phyloP scores from a whole-genome alignment of 2,797 vertebrate genomes.

The Artibeus lituratus region DNA sequence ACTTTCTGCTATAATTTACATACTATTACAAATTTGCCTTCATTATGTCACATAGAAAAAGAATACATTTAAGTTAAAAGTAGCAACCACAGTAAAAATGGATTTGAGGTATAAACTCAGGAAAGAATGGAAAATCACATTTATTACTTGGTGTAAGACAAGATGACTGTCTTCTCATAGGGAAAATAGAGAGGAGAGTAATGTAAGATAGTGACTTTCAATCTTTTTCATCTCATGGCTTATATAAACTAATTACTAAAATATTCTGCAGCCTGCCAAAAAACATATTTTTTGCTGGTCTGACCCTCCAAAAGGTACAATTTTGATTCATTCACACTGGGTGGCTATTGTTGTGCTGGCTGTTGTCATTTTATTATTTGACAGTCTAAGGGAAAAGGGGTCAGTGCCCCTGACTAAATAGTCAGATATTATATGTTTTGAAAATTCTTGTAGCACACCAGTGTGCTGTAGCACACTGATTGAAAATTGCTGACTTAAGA shows the following conservation, averaged over 20 bases:
- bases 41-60: background rate
- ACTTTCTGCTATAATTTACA: background rate
- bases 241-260: background rate
- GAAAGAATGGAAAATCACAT: background rate
- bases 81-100: background rate
- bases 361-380: background rate
- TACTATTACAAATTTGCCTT: background rate
- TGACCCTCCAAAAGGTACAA: too few species aligned
- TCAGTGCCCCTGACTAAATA: background rate
- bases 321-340: background rate
- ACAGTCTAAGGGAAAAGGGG: background rate
- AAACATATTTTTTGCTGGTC: background rate
- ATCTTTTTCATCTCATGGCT: background rate
- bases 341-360: background rate
- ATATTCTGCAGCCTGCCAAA: background rate
- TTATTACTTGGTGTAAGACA: background rate
- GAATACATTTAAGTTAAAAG: slow-evolving; percentile 43
- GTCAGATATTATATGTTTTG: background rate
- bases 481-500: background rate
- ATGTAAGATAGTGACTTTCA: background rate
- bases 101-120: slow-evolving; percentile 1
- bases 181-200: background rate
- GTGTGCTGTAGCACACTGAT: background rate
- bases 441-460: background rate
- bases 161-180: background rate